Base-by-base conservation (phyloP, 2,113 vertebrate species). In the Promerops cafer region DNA sequence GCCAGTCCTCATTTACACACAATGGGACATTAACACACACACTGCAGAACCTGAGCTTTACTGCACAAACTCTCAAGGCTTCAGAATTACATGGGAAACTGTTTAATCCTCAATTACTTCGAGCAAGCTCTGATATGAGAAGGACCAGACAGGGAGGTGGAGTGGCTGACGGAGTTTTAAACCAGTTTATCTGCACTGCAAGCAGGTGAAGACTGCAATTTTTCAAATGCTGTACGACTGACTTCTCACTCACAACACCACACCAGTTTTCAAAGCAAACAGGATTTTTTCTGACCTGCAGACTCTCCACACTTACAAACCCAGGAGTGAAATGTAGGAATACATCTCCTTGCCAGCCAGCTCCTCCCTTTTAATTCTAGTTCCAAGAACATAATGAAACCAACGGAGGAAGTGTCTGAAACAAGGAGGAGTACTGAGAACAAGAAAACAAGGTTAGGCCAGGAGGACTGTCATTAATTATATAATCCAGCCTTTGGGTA, bases 361-460 rank as follows among this genome's bases (percentile, higher is more conserved):
- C 96, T 95, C 93, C 95, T 96, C 96, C 96, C 95, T 95, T 61
- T 91, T 97, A 97, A 97, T 97, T 96, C 90, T 8, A 89, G 83
- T 74, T 94, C 89, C 95, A 95, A 93, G 96, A 94, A 94, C 95
- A 94, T 81, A 95, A 91, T 95, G 96, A 96, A 97, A 96, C 96
- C 54, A 93, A 63, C 22, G 95, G 89, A 97, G 96, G 96, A 97
- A 94, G 95, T 94, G 92, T 97, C 93, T 91, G 78, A 97, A 96
- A 90, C 93, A 85, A 96, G 96, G 94, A 96, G 96, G 93, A 95
- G 93, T 77, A 53, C 39, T 69, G 78, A 89, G 91, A 91, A 83
- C 78, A 90, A 89, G 86, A 84, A 95, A 97, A 97, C 92, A 96
- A 96, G 94, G 93, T 56, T 94, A 94, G 91, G 64, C 81, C 74